These are phyloP conservation scores for Melipona bicolor DNA, from an alignment of 2,888 invertebrate species.

Conservation along the genomic window DNA sequence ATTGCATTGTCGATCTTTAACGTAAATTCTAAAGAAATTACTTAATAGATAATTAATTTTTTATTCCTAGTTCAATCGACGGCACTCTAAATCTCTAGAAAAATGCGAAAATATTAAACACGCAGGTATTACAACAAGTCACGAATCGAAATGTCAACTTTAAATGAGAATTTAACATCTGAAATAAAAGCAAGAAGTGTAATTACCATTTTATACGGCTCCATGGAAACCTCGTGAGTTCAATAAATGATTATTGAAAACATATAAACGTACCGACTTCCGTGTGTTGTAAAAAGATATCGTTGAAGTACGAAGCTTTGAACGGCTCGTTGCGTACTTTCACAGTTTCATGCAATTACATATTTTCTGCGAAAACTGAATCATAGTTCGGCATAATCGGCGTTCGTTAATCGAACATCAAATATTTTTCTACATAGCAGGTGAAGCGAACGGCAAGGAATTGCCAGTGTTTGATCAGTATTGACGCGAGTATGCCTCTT, in stretches of 20 bases:
- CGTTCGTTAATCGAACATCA: conserved; percentile 19
- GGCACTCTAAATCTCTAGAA: neutral
- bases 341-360: neutral
- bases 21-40: neutral
- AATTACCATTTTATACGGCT: neutral
- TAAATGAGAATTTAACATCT: neutral
- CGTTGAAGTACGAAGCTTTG: neutral
- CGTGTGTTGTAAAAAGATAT: neutral
- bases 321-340: neutral
- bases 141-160: neutral
- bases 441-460: neutral
- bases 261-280: neutral
- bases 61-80: neutral
- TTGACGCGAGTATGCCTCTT: conserved; percentile 7
- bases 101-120: neutral
- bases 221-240: neutral
- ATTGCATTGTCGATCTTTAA: neutral
- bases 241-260: neutral
- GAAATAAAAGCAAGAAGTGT: too few relatives aligned
- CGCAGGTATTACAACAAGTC: neutral
- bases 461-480: conserved; percentile 4
- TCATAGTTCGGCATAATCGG: neutral
- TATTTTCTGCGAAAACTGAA: conserved; percentile 19
- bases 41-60: neutral
- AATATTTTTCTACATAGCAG: conserved; percentile 1